A percentile compares a stretch with the other conserved stretches of the same genome.
Evolutionary conservation across 2,888 invertebrate species (phyloP).

Genomic region (Nymphalis urticae): DNA sequence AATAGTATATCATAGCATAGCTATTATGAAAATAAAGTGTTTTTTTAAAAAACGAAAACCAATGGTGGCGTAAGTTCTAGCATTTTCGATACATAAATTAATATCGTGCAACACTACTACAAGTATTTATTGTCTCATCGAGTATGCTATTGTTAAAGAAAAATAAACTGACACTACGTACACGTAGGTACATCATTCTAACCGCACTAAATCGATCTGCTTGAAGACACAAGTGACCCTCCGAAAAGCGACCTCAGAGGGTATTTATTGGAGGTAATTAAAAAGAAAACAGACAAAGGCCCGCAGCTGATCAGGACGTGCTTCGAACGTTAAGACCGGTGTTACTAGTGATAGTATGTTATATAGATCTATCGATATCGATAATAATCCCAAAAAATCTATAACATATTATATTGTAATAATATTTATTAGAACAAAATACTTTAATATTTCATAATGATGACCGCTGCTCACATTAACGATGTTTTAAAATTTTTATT

Average conservation of each 20-base stretch:
- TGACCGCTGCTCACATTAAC: not conserved
- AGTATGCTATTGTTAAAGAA: not conserved
- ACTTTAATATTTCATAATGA: not conserved
- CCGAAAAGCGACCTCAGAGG: slow-evolving; percentile 54
- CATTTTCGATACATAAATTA: too few relatives aligned
- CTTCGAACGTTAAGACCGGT: slow-evolving; percentile 57
- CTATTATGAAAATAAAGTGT: too few relatives aligned
- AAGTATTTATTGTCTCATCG: not conserved
- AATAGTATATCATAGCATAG: too few relatives aligned
- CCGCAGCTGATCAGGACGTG: slow-evolving; percentile 74
- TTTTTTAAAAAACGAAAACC: too few relatives aligned
- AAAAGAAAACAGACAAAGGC: slow-evolving; percentile 77
- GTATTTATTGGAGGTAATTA: slow-evolving; percentile 77
- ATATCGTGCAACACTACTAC: not conserved
- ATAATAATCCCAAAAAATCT: not conserved
- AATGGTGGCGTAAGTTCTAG: too few relatives aligned
- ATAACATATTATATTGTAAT: not conserved
- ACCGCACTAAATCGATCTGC: slow-evolving; percentile 38
- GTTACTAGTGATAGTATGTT: slow-evolving; percentile 43
- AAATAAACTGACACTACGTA: slow-evolving; percentile 10
- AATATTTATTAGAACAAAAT: not conserved
- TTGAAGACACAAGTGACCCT: slow-evolving; percentile 47
- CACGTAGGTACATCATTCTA: slow-evolving; percentile 19
- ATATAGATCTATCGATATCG: slow-evolving; percentile 40
- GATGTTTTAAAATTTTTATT: not conserved